phyloP scores from a whole-genome alignment of 1,140 invertebrate species.

The Monomorium pharaonis region DNA sequence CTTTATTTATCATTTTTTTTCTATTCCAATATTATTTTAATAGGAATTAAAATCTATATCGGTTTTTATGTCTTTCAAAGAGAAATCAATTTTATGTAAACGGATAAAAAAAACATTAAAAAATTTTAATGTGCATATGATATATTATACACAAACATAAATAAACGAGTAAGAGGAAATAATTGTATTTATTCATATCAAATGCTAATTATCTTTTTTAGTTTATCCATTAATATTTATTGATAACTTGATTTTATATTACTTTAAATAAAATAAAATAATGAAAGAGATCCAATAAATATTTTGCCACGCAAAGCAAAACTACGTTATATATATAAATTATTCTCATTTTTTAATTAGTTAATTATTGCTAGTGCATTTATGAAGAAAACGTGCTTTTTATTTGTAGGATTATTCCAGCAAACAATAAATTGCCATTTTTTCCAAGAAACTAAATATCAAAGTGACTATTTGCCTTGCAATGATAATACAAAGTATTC shows the following conservation, averaged over 20 bases:
- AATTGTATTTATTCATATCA: background rate
- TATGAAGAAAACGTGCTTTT: background rate
- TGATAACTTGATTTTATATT: background rate
- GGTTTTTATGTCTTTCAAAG: background rate
- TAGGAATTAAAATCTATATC: background rate
- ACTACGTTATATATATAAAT: background rate
- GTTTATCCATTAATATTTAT: background rate
- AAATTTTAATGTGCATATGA: background rate
- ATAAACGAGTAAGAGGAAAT: background rate
- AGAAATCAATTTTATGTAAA: background rate
- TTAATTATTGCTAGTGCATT: background rate
- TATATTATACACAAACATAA: background rate
- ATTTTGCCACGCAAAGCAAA: background rate
- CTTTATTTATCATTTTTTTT: background rate
- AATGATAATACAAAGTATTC: background rate
- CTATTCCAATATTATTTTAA: background rate
- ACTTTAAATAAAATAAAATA: background rate
- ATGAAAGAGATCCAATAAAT: background rate
- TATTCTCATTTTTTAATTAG: background rate
- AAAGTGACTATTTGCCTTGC: background rate
- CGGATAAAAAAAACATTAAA: background rate
- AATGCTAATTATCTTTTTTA: background rate
- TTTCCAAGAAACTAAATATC: constrained; percentile 8
- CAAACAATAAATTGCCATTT: background rate
- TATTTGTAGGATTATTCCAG: background rate